phyloP scores from a whole-genome alignment of 2,113 vertebrate genomes.

The Pimephales promelas region DNA sequence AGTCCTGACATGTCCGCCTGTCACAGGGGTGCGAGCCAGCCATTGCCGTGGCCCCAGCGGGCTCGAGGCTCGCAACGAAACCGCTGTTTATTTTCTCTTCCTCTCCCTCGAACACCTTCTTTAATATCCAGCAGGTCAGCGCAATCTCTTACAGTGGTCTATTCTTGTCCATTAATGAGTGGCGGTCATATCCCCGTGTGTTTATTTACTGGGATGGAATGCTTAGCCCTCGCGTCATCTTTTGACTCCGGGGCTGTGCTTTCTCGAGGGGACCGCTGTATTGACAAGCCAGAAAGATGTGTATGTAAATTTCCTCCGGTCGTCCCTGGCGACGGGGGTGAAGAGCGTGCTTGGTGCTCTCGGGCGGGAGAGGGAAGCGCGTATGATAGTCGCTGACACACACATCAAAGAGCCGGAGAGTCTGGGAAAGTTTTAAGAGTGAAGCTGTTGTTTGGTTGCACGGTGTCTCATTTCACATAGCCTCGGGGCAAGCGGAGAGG shows the following conservation, averaged over 20 bases:
- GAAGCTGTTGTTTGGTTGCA: slow-evolving; percentile 78
- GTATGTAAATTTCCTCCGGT: slow-evolving; percentile 50
- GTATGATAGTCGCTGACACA: slow-evolving; percentile 74
- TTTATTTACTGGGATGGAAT: slow-evolving; percentile 27
- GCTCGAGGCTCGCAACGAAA: neutral
- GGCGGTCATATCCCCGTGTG: neutral
- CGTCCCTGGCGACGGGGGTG: slow-evolving; percentile 34
- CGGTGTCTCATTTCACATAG: slow-evolving; percentile 78
- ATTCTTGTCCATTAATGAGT: slow-evolving; percentile 39
- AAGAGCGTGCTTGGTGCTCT: slow-evolving; percentile 20
- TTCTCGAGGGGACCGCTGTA: slow-evolving; percentile 60
- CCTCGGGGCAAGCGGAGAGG: slow-evolving; percentile 71
- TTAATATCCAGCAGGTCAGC: slow-evolving; percentile 26
- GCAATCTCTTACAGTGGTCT: neutral
- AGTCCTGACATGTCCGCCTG: slow-evolving; percentile 53
- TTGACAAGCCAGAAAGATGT: slow-evolving; percentile 70
- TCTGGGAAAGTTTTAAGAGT: slow-evolving; percentile 82
- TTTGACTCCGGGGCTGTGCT: slow-evolving; percentile 51
- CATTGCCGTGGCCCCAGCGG: slow-evolving; percentile 36
- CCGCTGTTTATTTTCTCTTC: neutral
- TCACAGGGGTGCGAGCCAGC: slow-evolving; percentile 56
- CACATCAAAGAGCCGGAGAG: slow-evolving; percentile 77
- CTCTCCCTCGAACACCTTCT: slow-evolving; percentile 33
- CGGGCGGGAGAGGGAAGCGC: neutral
- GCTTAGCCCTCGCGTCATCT: neutral